Base-by-base conservation (phyloP, 2,113 vertebrate species). In the Pollachius pollachius region DNA sequence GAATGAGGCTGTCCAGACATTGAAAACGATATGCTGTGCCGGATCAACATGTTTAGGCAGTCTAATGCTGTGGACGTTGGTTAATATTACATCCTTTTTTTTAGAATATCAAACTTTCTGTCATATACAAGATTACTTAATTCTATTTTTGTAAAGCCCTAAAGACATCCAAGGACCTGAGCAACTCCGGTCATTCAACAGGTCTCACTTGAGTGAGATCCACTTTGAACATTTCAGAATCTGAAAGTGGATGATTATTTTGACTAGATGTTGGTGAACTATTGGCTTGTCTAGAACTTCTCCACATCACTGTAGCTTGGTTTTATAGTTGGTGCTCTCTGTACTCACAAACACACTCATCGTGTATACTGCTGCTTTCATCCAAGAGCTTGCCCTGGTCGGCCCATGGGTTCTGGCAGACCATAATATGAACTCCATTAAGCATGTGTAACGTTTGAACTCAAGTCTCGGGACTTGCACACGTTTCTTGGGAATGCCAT, bases 11-110 rank as follows among this genome's bases (percentile, higher is more conserved):
- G 41, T 48, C 41, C 41, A 72, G 72, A 82, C 68, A 67, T 17
- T 52, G 63, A 74, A 69, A 76, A 81, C 72, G 74, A 77, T 79
- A 80, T 70, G 75, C 85, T 81, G 73, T 71, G 78, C 70, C 80
- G 76, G 71, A 78, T 74, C 71, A 82, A 72, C 69, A 52, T 25
- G 59, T 72, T 67, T 67, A 84, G 85, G 85, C 41, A 48, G 41
- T 48, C 41, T 48, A 48, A 79, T 76, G 80, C 73, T 81, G 75
- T 78, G 82, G 80, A 79, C 81, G 81, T 81, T 89, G 84, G 82
- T 80, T 78, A 80, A 57, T 72, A 76, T 78, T 67, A 74, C 76
- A 74, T 59, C 64, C 67, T 65, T 67, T 34, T 41, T 48, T 48
- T 48, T 48, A 2, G 5, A 9, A 48, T 48, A 48, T 48, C 41